phyloP scores from a whole-genome alignment of 2,888 invertebrate species.

The Phalangium opilio region DNA sequence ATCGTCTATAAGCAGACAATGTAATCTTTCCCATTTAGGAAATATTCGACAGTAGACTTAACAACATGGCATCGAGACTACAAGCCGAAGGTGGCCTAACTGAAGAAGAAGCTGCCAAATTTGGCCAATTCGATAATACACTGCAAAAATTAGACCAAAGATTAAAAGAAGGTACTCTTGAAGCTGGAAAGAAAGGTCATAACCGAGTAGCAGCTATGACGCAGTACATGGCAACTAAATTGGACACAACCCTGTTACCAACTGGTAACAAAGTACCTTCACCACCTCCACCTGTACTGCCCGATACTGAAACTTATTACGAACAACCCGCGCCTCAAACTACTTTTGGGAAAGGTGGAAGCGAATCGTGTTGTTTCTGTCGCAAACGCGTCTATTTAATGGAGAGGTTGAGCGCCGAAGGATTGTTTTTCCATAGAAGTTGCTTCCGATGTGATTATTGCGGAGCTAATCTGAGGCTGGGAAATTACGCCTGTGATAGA shows the following conservation, averaged over 20 bases:
- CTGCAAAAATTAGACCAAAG: slow-evolving; percentile 54
- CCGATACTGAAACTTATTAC: not conserved
- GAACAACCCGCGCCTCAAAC: slow-evolving; percentile 2
- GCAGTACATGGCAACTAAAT: slow-evolving; percentile 47
- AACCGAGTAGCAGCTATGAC: slow-evolving; percentile 66
- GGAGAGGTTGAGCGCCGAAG: slow-evolving; percentile 77
- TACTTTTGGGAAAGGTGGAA: slow-evolving; percentile 36
- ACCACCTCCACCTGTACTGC: slow-evolving; percentile 9
- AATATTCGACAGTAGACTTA: slow-evolving; percentile 30
- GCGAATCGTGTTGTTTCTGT: slow-evolving; percentile 73
- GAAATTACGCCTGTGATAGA: slow-evolving; percentile 53
- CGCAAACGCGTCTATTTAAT: slow-evolving; percentile 81
- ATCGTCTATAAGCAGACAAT: no score
- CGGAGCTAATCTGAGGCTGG: slow-evolving; percentile 62
- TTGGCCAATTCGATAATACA: slow-evolving; percentile 53
- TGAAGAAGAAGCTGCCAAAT: slow-evolving; percentile 46
- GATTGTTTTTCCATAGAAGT: slow-evolving; percentile 74
- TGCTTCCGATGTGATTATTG: slow-evolving; percentile 93
- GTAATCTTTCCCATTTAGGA: slow-evolving; percentile 13
- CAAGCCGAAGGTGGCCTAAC: slow-evolving; percentile 36
- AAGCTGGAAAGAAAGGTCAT: slow-evolving; percentile 44
- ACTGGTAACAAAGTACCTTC: slow-evolving; percentile 10
- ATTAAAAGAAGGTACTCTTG: slow-evolving; percentile 59
- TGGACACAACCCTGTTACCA: slow-evolving; percentile 6
- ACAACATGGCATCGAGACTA: slow-evolving; percentile 49